Evolutionary conservation across 2,113 vertebrate genomes (phyloP).

Genomic region (Muscicapa adusta): DNA sequence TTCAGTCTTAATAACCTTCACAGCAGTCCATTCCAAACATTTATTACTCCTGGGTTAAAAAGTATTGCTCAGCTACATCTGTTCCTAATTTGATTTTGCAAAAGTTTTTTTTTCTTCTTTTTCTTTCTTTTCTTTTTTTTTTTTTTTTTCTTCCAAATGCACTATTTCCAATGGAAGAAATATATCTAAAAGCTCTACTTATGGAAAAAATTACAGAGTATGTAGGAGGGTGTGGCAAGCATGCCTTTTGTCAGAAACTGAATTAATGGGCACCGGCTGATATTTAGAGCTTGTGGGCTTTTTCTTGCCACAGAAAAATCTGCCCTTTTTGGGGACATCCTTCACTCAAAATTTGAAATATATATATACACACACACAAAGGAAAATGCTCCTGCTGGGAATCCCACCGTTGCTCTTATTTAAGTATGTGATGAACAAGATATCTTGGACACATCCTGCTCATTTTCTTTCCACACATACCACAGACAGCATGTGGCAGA

Average conservation of each 20-base stretch:
- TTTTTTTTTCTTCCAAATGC: not conserved
- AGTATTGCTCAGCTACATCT: slow-evolving; percentile 63
- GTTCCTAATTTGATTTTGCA: slow-evolving; percentile 63
- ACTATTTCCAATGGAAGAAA: not conserved
- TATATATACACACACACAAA: not conserved
- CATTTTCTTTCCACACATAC: not conserved
- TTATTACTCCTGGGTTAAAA: slow-evolving; percentile 66
- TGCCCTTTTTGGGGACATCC: not conserved
- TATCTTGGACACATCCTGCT: not conserved
- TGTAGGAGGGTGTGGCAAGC: not conserved
- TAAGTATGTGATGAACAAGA: not conserved
- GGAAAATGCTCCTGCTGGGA: not conserved
- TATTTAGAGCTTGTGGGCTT: not conserved
- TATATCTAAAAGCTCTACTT: not conserved
- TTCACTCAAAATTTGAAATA: not conserved
- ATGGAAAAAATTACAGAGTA: not conserved
- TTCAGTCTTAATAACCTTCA: slow-evolving; percentile 70
- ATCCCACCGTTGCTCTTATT: not conserved
- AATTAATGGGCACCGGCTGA: not conserved
- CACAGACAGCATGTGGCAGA: not conserved
- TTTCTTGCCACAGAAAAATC: not conserved
- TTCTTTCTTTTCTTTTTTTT: not conserved
- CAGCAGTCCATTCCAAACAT: slow-evolving; percentile 67
- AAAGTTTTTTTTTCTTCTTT: not conserved
- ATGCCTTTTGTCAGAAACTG: not conserved